phyloP scores from a whole-genome alignment of 2,888 invertebrate species.

The Cephus sareptanus region DNA sequence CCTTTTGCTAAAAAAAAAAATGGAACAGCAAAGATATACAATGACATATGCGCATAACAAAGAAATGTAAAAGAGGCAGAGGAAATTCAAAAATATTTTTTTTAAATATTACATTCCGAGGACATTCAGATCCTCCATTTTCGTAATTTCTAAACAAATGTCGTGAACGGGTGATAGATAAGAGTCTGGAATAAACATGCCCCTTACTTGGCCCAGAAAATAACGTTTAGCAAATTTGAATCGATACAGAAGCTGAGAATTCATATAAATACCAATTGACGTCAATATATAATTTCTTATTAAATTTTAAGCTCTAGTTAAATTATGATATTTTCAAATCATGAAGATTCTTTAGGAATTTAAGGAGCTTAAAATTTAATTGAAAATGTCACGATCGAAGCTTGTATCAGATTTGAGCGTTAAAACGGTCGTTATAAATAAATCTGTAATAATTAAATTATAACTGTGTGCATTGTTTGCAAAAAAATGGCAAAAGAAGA shows the following conservation, averaged over 20 bases:
- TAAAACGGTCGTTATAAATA: background rate
- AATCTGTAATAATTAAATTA: background rate
- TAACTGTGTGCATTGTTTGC: background rate
- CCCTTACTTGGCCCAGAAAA: background rate
- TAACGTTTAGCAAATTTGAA: background rate
- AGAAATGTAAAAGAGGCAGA: background rate
- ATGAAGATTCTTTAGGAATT: background rate
- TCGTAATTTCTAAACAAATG: background rate
- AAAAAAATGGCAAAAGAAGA: background rate
- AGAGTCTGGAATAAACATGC: background rate
- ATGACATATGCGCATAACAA: background rate
- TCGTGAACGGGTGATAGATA: background rate
- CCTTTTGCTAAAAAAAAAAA: background rate
- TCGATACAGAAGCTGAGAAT: background rate
- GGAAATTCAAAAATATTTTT: background rate
- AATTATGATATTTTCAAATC: background rate
- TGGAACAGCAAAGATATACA: background rate
- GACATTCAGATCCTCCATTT: background rate
- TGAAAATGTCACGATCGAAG: background rate
- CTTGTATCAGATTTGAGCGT: background rate
- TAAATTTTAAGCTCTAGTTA: background rate
- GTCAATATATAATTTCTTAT: background rate
- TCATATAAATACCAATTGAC: background rate
- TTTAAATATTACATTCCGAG: background rate
- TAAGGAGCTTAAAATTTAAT: background rate